A percentile compares a stretch with the other conserved stretches of the same genome.
These are phyloP conservation scores for Lysiphlebus fabarum DNA, from an alignment of 1,140 invertebrate genomes.

Conservation along the genomic window DNA sequence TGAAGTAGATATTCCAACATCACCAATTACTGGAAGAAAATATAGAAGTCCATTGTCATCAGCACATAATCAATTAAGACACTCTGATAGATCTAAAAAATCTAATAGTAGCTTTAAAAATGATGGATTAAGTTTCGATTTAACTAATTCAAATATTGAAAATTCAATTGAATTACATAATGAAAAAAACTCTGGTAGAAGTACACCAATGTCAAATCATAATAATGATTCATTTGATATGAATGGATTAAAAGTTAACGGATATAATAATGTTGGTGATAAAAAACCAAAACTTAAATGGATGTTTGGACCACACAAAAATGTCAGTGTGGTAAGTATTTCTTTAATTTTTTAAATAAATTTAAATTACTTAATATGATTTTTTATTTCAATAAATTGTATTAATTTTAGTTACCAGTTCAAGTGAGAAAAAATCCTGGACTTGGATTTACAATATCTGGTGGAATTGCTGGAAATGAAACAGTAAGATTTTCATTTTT, in stretches of 20 bases:
- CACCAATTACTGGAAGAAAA: slow-evolving; percentile 47
- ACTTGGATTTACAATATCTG: slow-evolving; percentile 52
- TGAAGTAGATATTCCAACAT: slow-evolving; percentile 39
- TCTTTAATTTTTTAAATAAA: neutral
- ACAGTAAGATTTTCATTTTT: slow-evolving; percentile 39
- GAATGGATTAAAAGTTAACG: slow-evolving; percentile 22
- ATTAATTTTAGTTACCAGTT: slow-evolving; percentile 50
- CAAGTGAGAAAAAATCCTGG: slow-evolving; percentile 52
- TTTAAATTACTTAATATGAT: neutral
- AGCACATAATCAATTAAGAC: slow-evolving; percentile 29
- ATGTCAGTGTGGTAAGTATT: slow-evolving; percentile 57
- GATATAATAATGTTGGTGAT: slow-evolving; percentile 25
- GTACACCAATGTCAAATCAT: slow-evolving; percentile 31
- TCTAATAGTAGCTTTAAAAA: slow-evolving; percentile 31
- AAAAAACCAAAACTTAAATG: slow-evolving; percentile 50
- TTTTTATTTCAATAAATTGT: neutral
- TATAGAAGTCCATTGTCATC: slow-evolving; percentile 43
- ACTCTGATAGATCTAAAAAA: slow-evolving; percentile 34
- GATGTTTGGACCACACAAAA: slow-evolving; percentile 63
- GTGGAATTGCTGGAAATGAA: slow-evolving; percentile 47
- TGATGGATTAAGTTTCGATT: slow-evolving; percentile 3
- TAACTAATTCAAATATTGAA: slow-evolving; percentile 12
- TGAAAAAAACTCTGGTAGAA: slow-evolving; percentile 31
- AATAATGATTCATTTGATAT: slow-evolving; percentile 21
- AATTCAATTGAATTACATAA: slow-evolving; percentile 29